Conservation (phyloP, 2,797 vertebrate genomes). For the Sylvia borin region DNA sequence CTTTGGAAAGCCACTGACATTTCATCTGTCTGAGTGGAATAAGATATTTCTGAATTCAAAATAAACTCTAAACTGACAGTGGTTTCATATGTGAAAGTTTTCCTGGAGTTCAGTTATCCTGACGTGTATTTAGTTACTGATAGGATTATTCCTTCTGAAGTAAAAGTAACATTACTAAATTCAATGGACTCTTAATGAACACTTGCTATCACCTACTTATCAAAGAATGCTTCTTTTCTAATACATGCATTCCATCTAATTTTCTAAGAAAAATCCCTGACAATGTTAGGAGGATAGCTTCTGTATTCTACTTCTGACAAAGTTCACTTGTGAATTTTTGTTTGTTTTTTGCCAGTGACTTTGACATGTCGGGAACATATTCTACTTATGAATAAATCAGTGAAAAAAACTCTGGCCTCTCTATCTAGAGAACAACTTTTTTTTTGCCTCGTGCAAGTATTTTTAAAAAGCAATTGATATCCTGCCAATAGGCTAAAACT, state of each 20-base stretch:
- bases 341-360: not conserved
- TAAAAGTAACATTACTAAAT: not conserved
- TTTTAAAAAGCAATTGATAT: not conserved
- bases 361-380: not conserved
- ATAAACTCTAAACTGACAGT: not conserved
- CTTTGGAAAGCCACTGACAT: not conserved
- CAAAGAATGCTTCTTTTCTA: not conserved
- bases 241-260: not conserved
- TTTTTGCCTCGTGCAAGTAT: not conserved
- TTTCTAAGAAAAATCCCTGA: not conserved
- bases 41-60: not conserved
- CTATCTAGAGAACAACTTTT: not conserved
- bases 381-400: conserved; percentile 9
- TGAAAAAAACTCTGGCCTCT: not conserved
- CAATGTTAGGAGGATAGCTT: not conserved
- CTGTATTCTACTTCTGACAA: not conserved
- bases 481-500: not conserved
- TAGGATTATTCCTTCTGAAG: not conserved
- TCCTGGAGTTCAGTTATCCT: not conserved
- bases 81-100: not conserved
- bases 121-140: not conserved
- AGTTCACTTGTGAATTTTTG: not conserved
- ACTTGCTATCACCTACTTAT: not conserved
- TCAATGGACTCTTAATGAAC: not conserved
- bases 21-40: not conserved